Percentiles rank a stretch among this genome's conserved stretches.
These are phyloP conservation scores for Sphyrna mokarran DNA, from an alignment of 2,113 vertebrate genomes.

Conservation along the genomic window DNA sequence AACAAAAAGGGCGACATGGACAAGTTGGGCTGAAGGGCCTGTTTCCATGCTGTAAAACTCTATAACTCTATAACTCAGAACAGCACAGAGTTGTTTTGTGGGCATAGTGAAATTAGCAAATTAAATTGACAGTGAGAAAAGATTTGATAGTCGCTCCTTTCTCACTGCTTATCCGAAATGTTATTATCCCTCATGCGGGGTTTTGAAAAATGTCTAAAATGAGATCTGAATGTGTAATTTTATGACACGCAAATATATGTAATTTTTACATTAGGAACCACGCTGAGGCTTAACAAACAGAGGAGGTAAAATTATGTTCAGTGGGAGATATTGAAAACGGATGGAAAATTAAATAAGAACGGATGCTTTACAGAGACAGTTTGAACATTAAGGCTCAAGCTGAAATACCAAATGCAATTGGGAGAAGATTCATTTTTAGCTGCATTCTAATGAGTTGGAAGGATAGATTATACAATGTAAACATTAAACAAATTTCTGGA, in stretches of 20 bases:
- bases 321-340: not conserved
- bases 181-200: not conserved
- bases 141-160: not conserved
- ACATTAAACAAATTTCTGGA: constrained; percentile 23
- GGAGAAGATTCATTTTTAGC: not conserved
- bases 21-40: no score
- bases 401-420: not conserved
- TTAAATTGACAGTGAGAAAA: not conserved
- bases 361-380: not conserved
- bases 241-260: not conserved
- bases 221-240: not conserved
- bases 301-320: not conserved
- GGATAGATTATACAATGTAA: not conserved
- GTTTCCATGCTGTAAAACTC: no score
- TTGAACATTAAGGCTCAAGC: not conserved
- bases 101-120: not conserved
- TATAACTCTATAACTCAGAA: no score
- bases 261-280: not conserved
- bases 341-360: constrained; percentile 11
- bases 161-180: not conserved
- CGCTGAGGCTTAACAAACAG: not conserved
- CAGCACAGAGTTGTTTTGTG: not conserved
- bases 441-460: not conserved
- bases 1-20: no score
- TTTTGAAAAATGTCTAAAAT: constrained; percentile 1